Percentiles rank a stretch among this genome's conserved stretches.
phyloP scores from a whole-genome alignment of 2,113 vertebrate genomes.

The Toxotes jaculatrix region DNA sequence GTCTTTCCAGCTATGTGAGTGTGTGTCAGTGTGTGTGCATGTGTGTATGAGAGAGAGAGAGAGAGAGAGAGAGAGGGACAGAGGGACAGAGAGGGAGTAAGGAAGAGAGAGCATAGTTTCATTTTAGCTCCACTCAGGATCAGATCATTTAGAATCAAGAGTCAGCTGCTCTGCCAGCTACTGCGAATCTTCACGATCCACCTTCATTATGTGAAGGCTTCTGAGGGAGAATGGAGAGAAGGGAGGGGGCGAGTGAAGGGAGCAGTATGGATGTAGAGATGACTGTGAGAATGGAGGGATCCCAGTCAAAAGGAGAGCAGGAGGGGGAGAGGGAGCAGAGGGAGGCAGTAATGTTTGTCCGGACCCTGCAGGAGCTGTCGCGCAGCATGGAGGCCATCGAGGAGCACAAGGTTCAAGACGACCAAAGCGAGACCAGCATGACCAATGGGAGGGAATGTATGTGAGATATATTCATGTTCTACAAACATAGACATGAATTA shows the following conservation, averaged over 20 bases:
- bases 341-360: conserved; percentile 3
- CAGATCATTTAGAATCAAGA: conserved; percentile 18
- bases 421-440: conserved; percentile 52
- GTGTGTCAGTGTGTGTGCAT: neutral
- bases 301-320: neutral
- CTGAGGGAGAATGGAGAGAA: neutral
- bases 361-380: conserved; percentile 72
- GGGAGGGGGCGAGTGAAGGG: neutral
- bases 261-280: conserved; percentile 20
- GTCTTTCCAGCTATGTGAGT: conserved; percentile 51
- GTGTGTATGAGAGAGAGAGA: neutral
- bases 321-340: neutral
- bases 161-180: neutral
- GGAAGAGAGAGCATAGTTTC: neutral
- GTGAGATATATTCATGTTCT: neutral
- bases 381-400: conserved; percentile 63
- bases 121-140: conserved; percentile 23
- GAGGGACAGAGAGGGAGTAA: neutral
- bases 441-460: conserved; percentile 71
- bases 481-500: neutral
- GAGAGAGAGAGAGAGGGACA: neutral
- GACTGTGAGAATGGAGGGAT: conserved; percentile 1
- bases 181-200: conserved; percentile 12
- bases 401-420: conserved; percentile 67
- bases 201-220: conserved; percentile 4